Base-by-base conservation (phyloP, 1,140 invertebrate genomes). In the Ruditapes philippinarum region DNA sequence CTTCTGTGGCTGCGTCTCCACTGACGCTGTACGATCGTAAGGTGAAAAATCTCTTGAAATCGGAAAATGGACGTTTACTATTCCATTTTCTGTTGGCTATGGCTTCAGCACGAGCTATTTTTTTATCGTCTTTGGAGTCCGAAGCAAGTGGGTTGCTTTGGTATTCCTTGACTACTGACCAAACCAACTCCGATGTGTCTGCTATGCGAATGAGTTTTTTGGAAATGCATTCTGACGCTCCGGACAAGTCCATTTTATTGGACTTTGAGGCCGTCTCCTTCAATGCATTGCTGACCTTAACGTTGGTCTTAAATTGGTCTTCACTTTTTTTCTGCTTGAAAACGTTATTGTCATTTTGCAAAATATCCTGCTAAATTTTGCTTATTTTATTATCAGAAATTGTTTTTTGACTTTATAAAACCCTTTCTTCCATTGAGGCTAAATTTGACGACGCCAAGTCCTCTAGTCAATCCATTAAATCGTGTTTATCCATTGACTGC, bases 121-220 rank as follows among this genome's bases (percentile, higher is more conserved):
- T 45, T n/a, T 51, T 19, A 14, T 78, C 74, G 45, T 78, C 74
- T n/a, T 78, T 42, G 3, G 40, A 49, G 51, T 78, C 42, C 9
- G 42, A 28, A 1, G 45, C 74, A 12, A 78, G 38, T 49, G 74
- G 74, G 40, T 78, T 78, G n/a, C 40, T 33, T 9, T 49, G 40
- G 51, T 49, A 78, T 36, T 78, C 74, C n/a, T 78, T 78, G 1
- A 78, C 74, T 51, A 22, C n/a, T 11, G 25, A 38, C 74, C 74
- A 78, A 28, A 33, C 73, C 1, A 28, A n/a, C 9, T 76, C 73
- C 1, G 73, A 76, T 2, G 73, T 25, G 22, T 76, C 78, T 14
- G 49, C 54, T 1, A 60, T 33, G 57, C n/a, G 57, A 38, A 80
- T 80, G 7, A 80, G 25, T 40, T 80, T 80, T 70, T 33, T 9